A percentile compares a stretch with the other conserved stretches of the same genome.
These are phyloP conservation scores for Branchipolynoe longqiensis DNA, from an alignment of 2,888 invertebrate genomes.

Conservation along the genomic window DNA sequence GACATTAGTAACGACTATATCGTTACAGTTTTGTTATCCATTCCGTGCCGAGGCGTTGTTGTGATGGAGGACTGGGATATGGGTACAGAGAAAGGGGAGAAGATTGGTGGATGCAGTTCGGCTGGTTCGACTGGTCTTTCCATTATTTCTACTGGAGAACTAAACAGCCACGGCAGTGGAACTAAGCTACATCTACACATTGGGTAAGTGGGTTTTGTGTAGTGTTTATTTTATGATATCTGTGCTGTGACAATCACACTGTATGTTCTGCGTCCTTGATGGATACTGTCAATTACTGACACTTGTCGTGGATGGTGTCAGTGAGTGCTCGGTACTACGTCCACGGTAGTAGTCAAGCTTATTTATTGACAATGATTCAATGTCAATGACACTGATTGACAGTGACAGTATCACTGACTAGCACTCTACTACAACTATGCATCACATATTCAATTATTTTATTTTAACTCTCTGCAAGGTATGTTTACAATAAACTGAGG, in stretches of 20 bases:
- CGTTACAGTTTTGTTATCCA: conserved; percentile 1
- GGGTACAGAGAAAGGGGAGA: conserved; percentile 9
- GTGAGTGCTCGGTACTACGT: no score
- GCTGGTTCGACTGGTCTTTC: conserved; percentile 12
- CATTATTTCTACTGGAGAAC: not conserved
- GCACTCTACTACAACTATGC: no score
- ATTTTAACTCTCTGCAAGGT: no score
- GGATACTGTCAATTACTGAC: not conserved
- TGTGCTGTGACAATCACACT: not conserved
- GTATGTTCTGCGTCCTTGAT: not conserved
- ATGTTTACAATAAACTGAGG: no score
- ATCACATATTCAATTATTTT: no score
- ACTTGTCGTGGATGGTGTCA: no score
- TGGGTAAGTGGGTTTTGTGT: not conserved
- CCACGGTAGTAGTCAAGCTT: no score
- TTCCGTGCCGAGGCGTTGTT: not conserved
- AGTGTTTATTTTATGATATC: not conserved
- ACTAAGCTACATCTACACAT: conserved; percentile 13
- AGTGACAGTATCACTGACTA: no score
- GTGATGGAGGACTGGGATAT: conserved; percentile 15
- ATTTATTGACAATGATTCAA: no score
- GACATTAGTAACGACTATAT: not conserved
- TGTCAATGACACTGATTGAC: no score
- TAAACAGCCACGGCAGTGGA: not conserved
- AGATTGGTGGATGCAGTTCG: not conserved